phyloP scores from a whole-genome alignment of 2,888 invertebrate genomes.

The Trissolcus brochymenae region DNA sequence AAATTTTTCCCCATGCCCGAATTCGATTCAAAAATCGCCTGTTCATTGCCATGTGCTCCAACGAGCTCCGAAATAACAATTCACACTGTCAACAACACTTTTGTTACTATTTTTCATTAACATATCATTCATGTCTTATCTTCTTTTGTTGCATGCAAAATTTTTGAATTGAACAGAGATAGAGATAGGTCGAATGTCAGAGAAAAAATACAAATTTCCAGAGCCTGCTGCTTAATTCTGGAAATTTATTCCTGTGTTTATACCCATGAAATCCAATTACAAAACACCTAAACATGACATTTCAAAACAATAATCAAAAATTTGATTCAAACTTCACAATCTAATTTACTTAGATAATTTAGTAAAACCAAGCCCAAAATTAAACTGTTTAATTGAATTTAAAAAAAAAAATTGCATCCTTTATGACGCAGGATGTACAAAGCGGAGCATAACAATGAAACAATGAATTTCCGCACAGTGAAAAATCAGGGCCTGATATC shows the following conservation, averaged over 20 bases:
- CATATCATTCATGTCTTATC: background rate
- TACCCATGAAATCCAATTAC: conserved; percentile 42
- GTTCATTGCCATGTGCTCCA: background rate
- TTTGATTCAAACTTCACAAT: background rate
- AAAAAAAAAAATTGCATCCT: conserved; percentile 23
- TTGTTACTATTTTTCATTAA: background rate
- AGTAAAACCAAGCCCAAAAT: conserved; percentile 1
- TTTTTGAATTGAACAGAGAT: background rate
- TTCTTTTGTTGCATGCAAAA: background rate
- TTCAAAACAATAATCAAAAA: background rate
- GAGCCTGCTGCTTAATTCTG: conserved; percentile 46
- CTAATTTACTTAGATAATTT: background rate
- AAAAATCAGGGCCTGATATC: conserved; percentile 1
- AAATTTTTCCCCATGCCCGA: conserved; percentile 1
- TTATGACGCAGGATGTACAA: conserved; percentile 47
- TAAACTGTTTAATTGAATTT: background rate
- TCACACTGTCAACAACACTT: background rate
- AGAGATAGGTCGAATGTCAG: conserved; percentile 19
- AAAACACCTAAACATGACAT: conserved; percentile 28
- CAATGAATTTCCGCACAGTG: conserved; percentile 54
- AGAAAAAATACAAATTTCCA: conserved; percentile 40
- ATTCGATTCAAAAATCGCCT: background rate
- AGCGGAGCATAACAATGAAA: conserved; percentile 53
- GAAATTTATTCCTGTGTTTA: conserved; percentile 40
- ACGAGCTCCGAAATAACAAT: background rate